Evolutionary conservation across 2,797 vertebrate genomes (phyloP).

Genomic region (Pogoniulus pusillus): DNA sequence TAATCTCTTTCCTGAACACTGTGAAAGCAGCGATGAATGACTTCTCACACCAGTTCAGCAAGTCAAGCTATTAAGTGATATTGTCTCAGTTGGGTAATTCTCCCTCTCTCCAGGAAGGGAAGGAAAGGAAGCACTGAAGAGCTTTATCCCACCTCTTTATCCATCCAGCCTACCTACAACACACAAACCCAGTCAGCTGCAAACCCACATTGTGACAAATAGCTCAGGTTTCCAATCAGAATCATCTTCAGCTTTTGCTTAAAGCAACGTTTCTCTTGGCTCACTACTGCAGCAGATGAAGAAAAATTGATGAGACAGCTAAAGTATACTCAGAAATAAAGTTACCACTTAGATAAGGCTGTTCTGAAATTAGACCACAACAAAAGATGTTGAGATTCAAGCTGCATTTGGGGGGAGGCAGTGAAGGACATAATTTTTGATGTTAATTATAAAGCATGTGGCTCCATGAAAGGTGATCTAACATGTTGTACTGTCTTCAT

Average conservation of each 20-base stretch:
- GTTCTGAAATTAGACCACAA: constrained; percentile 18
- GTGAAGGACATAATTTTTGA: neutral
- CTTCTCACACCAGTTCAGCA: neutral
- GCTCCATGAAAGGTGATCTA: constrained; percentile 16
- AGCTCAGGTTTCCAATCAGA: neutral
- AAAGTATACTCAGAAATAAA: neutral
- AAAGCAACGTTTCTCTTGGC: neutral
- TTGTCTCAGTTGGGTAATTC: neutral
- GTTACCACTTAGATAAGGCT: constrained; percentile 14
- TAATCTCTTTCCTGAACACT: neutral
- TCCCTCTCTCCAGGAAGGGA: neutral
- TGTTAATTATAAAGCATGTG: neutral
- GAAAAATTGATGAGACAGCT: neutral
- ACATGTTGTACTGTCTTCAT: neutral
- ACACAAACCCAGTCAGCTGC: neutral
- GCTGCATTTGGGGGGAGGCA: neutral
- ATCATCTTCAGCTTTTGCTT: neutral
- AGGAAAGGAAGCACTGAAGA: neutral
- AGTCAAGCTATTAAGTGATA: neutral
- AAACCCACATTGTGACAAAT: neutral
- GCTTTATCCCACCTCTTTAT: neutral
- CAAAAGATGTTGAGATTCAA: constrained; percentile 19
- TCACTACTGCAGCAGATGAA: neutral
- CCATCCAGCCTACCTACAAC: neutral
- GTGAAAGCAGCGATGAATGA: neutral